These are phyloP conservation scores for Arctia plantaginis DNA, from an alignment of 2,888 invertebrate species.

Conservation along the genomic window DNA sequence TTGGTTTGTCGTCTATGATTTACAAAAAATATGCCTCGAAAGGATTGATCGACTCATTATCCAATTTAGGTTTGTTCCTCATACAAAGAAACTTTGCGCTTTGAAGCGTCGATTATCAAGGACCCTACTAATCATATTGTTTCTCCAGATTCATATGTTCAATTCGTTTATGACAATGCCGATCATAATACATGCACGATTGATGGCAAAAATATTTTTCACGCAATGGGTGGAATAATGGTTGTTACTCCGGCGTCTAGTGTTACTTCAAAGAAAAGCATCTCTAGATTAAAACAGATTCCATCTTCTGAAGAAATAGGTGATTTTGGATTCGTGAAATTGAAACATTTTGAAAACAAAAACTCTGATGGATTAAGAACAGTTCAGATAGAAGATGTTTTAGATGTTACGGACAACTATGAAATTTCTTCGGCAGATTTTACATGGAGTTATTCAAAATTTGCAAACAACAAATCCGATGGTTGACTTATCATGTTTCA, in stretches of 20 bases:
- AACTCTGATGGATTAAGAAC: too few relatives aligned
- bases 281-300: slow-evolving; percentile 42
- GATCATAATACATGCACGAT: slow-evolving; percentile 54
- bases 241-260: slow-evolving; percentile 38
- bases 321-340: slow-evolving; percentile 33
- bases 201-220: slow-evolving; percentile 53
- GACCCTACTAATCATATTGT: too few relatives aligned
- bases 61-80: too few relatives aligned
- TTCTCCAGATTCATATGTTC: slow-evolving; percentile 16
- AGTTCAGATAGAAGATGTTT: slow-evolving; percentile 49
- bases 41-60: slow-evolving; percentile 13
- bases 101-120: too few relatives aligned
- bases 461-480: slow-evolving; percentile 28
- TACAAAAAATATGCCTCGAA: slow-evolving; percentile 51
- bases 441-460: slow-evolving; percentile 50
- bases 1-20: slow-evolving; percentile 51
- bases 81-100: too few relatives aligned
- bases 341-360: slow-evolving; percentile 11
- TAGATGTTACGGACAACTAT: slow-evolving; percentile 34
- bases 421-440: slow-evolving; percentile 37
- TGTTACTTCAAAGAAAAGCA: slow-evolving; percentile 26
- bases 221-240: slow-evolving; percentile 55
- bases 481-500: too few relatives aligned
- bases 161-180: slow-evolving; percentile 59
- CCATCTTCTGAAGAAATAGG: slow-evolving; percentile 45